Evolutionary conservation across 1,140 invertebrate species (phyloP).

Genomic region (Drosophila burlai): DNA sequence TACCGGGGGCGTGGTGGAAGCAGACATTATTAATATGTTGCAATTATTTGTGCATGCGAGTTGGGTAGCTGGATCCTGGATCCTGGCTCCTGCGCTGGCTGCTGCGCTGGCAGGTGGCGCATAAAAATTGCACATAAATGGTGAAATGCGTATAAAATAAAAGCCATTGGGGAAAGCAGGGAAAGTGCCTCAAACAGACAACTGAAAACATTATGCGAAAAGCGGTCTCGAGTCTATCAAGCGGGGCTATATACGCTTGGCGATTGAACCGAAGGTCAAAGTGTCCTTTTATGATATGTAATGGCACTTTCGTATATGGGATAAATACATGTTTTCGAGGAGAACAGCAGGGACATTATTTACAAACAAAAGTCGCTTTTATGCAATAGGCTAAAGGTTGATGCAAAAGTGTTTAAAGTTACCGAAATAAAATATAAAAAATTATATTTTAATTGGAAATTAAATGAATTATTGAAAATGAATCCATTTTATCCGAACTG

Average conservation of each 20-base stretch:
- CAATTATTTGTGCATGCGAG: conserved; percentile 66
- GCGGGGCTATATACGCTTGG: conserved; percentile 1
- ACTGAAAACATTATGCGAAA: conserved; percentile 8
- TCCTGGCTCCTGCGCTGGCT: background rate
- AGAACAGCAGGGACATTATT: background rate
- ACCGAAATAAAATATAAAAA: background rate
- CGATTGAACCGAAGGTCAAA: conserved; percentile 19
- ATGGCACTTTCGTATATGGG: background rate
- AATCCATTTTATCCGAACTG: background rate
- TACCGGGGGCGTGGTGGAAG: background rate
- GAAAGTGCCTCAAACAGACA: conserved; percentile 22
- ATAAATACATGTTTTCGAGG: background rate
- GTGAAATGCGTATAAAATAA: conserved; percentile 20
- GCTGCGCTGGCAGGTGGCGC: conserved; percentile 29
- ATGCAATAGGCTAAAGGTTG: background rate
- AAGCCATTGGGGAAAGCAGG: background rate
- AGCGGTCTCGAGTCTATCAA: conserved; percentile 19
- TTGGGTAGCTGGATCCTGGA: background rate
- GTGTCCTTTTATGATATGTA: conserved; percentile 1
- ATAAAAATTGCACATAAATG: conserved; percentile 51
- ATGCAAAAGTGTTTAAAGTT: background rate
- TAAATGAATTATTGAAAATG: background rate
- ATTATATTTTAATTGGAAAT: background rate
- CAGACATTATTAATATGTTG: conserved; percentile 66
- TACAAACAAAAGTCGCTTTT: background rate